Percentiles rank a stretch among this genome's conserved stretches.
phyloP scores from a whole-genome alignment of 2,113 vertebrate genomes.

The Notarius lentiginosus region DNA sequence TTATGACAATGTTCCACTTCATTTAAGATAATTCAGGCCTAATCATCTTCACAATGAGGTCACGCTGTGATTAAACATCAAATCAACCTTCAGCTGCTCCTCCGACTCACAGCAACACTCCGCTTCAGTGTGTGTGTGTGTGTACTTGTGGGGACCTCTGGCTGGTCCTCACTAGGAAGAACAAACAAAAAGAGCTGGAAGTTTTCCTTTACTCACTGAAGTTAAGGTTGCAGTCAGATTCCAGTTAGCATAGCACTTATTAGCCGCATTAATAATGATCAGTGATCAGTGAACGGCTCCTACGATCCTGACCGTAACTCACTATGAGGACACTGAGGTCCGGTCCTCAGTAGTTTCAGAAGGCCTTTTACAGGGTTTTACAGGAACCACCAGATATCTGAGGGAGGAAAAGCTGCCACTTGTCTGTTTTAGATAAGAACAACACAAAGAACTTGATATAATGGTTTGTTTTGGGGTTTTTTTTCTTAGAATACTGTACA shows the following conservation, averaged over 20 bases:
- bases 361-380: too few species aligned
- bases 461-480: too few species aligned
- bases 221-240: too few species aligned
- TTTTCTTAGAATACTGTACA: too few species aligned
- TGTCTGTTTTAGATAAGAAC: too few species aligned
- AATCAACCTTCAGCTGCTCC: constrained; percentile 51
- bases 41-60: constrained; percentile 45
- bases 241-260: not conserved
- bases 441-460: too few species aligned
- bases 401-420: too few species aligned
- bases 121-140: not conserved
- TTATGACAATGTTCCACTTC: constrained; percentile 45
- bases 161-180: not conserved
- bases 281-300: not conserved
- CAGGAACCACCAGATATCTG: too few species aligned
- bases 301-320: too few species aligned
- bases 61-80: constrained; percentile 41
- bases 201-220: not conserved
- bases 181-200: not conserved
- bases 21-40: constrained; percentile 43
- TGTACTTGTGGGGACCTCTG: not conserved
- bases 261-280: not conserved
- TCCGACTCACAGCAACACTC: constrained; percentile 16
- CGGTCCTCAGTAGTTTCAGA: too few species aligned
- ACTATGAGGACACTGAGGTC: not conserved